These are phyloP conservation scores for Drosophila leontia DNA, from an alignment of 1,140 invertebrate species.

Conservation along the genomic window DNA sequence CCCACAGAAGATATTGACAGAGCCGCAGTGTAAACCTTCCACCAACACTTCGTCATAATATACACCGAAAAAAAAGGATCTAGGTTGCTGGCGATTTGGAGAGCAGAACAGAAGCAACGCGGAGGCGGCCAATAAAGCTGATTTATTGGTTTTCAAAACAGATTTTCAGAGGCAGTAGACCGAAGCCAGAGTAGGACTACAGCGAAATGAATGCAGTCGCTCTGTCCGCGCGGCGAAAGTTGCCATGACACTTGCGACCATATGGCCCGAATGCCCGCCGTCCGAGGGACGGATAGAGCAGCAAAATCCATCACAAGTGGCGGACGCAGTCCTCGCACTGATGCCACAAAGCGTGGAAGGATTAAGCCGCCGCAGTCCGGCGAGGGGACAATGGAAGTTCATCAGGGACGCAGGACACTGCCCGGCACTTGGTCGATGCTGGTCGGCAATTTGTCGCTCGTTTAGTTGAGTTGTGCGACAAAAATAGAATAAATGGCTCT, in stretches of 20 bases:
- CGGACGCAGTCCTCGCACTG: conserved; percentile 38
- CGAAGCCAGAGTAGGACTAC: conserved; percentile 63
- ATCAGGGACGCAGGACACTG: conserved; percentile 38
- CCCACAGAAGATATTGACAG: conserved; percentile 22
- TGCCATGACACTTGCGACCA: conserved; percentile 64
- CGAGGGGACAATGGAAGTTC: conserved; percentile 72
- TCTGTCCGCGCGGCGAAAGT: conserved; percentile 20
- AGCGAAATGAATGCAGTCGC: conserved; percentile 49
- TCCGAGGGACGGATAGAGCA: conserved; percentile 27
- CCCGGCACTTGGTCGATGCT: conserved; percentile 35
- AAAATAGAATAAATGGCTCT: conserved; percentile 80
- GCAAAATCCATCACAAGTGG: conserved; percentile 74
- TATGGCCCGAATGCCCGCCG: conserved; percentile 57
- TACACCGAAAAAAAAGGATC: conserved; percentile 19
- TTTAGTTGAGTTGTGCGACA: conserved; percentile 80
- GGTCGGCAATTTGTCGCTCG: conserved; percentile 79
- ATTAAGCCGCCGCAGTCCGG: conserved; percentile 62
- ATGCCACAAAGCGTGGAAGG: conserved; percentile 78
- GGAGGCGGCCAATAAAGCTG: conserved; percentile 73
- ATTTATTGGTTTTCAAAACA: conserved; percentile 84
- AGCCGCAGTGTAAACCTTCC: conserved; percentile 45
- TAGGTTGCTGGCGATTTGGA: conserved; percentile 20
- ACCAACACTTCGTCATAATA: conserved; percentile 23
- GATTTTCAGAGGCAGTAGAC: conserved; percentile 57
- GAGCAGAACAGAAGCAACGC: background rate